Percentiles rank a stretch among this genome's conserved stretches.
These are phyloP conservation scores for Acanthosepion pharaonis DNA, from an alignment of 2,888 invertebrate species.

Conservation along the genomic window DNA sequence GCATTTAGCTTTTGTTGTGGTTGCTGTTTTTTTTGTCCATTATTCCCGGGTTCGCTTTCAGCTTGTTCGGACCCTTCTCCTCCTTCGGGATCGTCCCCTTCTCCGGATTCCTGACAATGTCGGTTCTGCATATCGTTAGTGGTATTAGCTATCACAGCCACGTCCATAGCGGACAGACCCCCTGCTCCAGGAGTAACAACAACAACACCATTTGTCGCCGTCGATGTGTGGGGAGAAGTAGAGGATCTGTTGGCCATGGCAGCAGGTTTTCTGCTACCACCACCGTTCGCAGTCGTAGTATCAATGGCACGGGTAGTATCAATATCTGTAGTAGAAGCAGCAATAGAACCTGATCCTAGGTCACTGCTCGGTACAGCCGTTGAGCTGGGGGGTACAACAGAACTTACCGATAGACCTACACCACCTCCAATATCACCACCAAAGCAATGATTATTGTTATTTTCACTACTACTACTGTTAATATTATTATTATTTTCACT, in stretches of 20 bases:
- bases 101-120: background rate
- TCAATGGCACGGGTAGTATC: background rate
- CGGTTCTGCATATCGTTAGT: background rate
- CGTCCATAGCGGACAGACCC: conserved; percentile 4
- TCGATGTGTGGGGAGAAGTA: background rate
- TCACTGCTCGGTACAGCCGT: background rate
- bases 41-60: background rate
- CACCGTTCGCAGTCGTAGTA: conserved; percentile 24
- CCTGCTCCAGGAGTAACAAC: conserved; percentile 33
- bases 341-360: background rate
- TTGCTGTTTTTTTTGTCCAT: background rate
- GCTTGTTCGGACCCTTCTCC: background rate
- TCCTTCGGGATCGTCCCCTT: background rate
- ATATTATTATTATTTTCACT: background rate
- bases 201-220: conserved; percentile 24
- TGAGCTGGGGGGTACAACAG: conserved; percentile 2
- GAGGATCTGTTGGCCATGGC: background rate
- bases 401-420: background rate
- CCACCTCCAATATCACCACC: background rate
- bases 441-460: background rate
- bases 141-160: background rate
- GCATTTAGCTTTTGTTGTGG: too few relatives aligned
- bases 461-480: background rate
- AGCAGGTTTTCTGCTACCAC: background rate
- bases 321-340: background rate